Conservation (phyloP, 2,888 invertebrate genomes). For the Nineta flava region DNA sequence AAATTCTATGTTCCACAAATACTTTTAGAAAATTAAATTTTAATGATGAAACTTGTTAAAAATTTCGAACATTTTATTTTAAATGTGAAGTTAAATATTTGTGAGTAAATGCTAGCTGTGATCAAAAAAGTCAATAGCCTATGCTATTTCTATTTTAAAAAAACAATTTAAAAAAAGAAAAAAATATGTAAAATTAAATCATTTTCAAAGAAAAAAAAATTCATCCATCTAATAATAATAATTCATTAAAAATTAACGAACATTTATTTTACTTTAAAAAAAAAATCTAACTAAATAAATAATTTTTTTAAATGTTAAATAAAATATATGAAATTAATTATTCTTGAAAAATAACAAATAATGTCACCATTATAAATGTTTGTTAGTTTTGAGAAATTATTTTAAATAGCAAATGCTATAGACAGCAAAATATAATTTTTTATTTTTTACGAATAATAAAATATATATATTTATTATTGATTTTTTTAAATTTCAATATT, state of each 20-base stretch:
- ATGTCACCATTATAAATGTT: not conserved
- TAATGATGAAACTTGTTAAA: constrained; percentile 1
- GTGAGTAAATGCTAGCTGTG: constrained; percentile 6
- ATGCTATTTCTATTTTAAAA: not conserved
- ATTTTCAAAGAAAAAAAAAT: not conserved
- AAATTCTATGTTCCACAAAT: no score
- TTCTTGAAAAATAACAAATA: not conserved
- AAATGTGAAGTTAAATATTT: constrained; percentile 1
- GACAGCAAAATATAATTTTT: not conserved
- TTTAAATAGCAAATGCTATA: not conserved
- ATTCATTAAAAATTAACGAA: no score
- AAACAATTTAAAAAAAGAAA: not conserved
- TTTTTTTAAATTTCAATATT: no score
- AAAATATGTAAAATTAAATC: not conserved
- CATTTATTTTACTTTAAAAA: not conserved
- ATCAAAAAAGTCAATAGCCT: constrained; percentile 1
- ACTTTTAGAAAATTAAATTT: no score
- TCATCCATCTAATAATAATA: not conserved
- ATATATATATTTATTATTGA: no score
- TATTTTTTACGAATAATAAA: no score
- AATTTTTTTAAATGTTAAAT: not conserved
- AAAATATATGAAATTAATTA: not conserved
- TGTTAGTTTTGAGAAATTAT: not conserved
- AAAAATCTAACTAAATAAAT: not conserved
- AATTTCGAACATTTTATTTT: constrained; percentile 4